Conservation (phyloP, 2,113 vertebrate species). For the Acanthisitta chloris region DNA sequence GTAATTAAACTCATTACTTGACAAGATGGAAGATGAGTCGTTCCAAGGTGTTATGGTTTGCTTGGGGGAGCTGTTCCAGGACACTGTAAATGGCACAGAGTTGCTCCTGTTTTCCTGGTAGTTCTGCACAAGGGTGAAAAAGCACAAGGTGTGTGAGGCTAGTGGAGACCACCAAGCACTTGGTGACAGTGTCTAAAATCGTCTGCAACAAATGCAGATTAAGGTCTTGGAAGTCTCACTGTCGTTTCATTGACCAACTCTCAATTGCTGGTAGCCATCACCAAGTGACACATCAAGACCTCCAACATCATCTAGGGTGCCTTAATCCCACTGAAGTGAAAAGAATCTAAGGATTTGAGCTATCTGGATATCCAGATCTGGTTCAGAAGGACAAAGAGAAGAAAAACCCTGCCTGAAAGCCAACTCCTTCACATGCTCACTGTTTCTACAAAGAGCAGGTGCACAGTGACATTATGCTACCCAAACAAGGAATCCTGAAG, state of each 20-base stretch:
- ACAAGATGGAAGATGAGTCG: slow-evolving; percentile 95
- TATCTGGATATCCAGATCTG: background rate
- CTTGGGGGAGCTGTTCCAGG: slow-evolving; percentile 87
- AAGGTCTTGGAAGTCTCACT: background rate
- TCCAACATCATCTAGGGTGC: background rate
- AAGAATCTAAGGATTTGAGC: background rate
- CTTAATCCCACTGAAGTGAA: background rate
- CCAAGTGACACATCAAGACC: background rate
- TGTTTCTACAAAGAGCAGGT: background rate
- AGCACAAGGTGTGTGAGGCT: background rate
- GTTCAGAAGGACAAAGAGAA: background rate
- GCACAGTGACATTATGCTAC: background rate
- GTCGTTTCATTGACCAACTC: background rate
- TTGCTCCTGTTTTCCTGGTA: slow-evolving; percentile 92
- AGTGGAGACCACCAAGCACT: background rate
- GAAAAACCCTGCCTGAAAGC: background rate
- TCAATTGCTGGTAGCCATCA: background rate
- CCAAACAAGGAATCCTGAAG: background rate
- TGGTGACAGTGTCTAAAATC: background rate
- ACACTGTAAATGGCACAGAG: slow-evolving; percentile 87
- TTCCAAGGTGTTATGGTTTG: slow-evolving; percentile 88
- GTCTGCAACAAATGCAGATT: background rate
- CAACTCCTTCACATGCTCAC: background rate
- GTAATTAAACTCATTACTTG: slow-evolving; percentile 74
- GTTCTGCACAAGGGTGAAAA: slow-evolving; percentile 72